A percentile compares a stretch with the other conserved stretches of the same genome.
Evolutionary conservation across 2,888 invertebrate species (phyloP).

Genomic region (Escarpia spicata): DNA sequence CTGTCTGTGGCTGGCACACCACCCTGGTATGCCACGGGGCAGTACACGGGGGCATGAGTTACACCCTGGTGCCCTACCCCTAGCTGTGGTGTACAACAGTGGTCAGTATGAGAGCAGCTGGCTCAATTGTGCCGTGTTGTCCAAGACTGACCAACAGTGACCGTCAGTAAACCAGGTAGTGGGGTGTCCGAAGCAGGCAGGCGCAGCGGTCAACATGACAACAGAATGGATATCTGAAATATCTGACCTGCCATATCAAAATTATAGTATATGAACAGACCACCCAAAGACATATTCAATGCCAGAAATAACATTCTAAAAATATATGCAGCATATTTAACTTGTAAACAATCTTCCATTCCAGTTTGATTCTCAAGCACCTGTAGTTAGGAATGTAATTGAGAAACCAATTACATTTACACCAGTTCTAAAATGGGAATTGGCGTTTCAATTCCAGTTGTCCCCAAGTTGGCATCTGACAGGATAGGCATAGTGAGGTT

Average conservation of each 20-base stretch:
- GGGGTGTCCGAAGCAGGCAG: not conserved
- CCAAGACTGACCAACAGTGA: constrained; percentile 13
- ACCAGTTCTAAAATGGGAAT: no score
- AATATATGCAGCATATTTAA: no score
- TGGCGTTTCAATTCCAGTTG: no score
- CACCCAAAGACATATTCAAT: no score
- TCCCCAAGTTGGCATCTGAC: no score
- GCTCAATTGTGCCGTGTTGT: not conserved
- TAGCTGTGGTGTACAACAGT: not conserved
- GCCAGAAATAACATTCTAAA: no score
- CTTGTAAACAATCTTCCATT: no score
- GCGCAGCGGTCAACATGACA: constrained; percentile 9
- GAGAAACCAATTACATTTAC: no score
- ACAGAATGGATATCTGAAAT: constrained; percentile 6
- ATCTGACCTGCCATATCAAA: not conserved
- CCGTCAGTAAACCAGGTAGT: not conserved
- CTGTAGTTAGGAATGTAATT: no score
- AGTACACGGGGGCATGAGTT: not conserved
- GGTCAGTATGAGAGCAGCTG: constrained; percentile 4
- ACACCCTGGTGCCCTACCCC: not conserved
- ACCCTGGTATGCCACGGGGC: not conserved
- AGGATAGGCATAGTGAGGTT: no score
- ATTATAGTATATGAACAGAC: no score
- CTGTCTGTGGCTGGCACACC: not conserved
- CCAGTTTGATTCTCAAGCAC: no score